Conservation (phyloP, 2,888 invertebrate genomes). For the Nomada flava region DNA sequence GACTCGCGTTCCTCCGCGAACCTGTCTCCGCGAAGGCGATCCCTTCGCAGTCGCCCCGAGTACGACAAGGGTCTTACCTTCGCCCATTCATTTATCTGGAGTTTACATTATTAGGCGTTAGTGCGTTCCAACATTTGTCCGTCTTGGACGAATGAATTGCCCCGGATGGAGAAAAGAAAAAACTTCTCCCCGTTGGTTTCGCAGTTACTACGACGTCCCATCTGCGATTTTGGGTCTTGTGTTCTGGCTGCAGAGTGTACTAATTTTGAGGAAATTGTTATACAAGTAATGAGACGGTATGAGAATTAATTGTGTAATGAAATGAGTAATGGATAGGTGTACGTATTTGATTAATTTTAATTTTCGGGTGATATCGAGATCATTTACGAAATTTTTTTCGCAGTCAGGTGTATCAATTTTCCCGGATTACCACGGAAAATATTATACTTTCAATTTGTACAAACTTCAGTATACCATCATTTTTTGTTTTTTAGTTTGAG, state of each 20-base stretch:
- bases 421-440: too few relatives aligned
- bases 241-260: not conserved
- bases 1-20: slow-evolving; percentile 20
- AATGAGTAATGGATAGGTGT: too few relatives aligned
- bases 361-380: too few relatives aligned
- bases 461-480: too few relatives aligned
- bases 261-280: not conserved
- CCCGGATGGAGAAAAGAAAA: slow-evolving; percentile 25
- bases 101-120: slow-evolving; percentile 80
- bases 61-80: slow-evolving; percentile 63
- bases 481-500: too few relatives aligned
- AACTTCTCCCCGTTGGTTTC: not conserved
- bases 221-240: not conserved
- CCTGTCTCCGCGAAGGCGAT: slow-evolving; percentile 31
- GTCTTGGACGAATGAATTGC: slow-evolving; percentile 76
- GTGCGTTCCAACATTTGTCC: slow-evolving; percentile 76
- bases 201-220: not conserved
- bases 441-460: too few relatives aligned
- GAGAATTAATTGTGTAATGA: too few relatives aligned
- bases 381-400: too few relatives aligned
- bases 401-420: too few relatives aligned
- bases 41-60: slow-evolving; percentile 44
- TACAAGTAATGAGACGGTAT: too few relatives aligned
- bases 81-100: slow-evolving; percentile 75
- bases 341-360: too few relatives aligned